Conservation (phyloP, 53 echinoderm and acorn worm genomes). For the Mesocentrotus franciscanus region DNA sequence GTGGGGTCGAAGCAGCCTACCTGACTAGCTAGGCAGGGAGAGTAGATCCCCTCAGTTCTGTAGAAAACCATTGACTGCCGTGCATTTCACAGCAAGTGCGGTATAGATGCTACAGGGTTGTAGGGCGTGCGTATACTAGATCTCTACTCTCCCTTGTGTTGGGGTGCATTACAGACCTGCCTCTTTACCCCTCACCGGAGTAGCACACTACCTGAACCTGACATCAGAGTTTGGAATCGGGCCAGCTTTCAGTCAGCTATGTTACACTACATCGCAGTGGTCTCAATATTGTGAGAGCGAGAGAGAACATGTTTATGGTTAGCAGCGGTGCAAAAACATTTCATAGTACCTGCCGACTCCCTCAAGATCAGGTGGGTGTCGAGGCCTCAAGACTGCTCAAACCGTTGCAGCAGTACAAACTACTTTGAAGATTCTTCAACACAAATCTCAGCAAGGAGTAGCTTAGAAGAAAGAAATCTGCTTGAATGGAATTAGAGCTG, state of each 20-base stretch:
- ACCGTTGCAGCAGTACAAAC: neutral
- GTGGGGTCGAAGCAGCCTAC: constrained; percentile 46
- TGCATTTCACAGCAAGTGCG: constrained; percentile 7
- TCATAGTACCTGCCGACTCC: constrained; percentile 22
- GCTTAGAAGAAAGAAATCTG: neutral
- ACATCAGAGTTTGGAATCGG: constrained; percentile 44
- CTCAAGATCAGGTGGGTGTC: constrained; percentile 29
- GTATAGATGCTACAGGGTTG: neutral
- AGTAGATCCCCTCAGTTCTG: neutral
- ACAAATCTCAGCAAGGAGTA: neutral
- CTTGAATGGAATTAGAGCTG: constrained; percentile 48
- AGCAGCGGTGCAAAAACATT: neutral
- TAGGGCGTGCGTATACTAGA: neutral
- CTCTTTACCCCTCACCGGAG: constrained; percentile 34
- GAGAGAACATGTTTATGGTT: constrained; percentile 28
- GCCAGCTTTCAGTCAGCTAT: constrained; percentile 49
- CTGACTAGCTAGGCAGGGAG: constrained; percentile 1
- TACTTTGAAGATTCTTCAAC: neutral
- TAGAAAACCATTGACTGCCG: constrained; percentile 3
- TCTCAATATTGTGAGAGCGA: neutral
- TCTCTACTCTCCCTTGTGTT: neutral
- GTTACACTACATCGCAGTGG: constrained; percentile 15
- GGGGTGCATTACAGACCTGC: constrained; percentile 28
- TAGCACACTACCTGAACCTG: constrained; percentile 5
- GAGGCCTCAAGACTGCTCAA: neutral